These are phyloP conservation scores for Corythucha ciliata DNA, from an alignment of 2,888 invertebrate genomes.

Conservation along the genomic window DNA sequence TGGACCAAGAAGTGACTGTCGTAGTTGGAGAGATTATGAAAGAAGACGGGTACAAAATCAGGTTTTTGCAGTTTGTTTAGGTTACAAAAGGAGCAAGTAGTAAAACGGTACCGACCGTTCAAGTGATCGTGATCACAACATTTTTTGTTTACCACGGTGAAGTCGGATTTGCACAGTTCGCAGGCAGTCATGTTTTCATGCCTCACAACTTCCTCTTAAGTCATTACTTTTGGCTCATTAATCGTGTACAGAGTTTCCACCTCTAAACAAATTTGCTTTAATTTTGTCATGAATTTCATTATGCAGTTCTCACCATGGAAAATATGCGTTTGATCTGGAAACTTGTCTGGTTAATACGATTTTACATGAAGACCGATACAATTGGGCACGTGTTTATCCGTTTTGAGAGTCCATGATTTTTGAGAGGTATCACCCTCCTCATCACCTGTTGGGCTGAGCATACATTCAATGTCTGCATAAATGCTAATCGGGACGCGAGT, in stretches of 20 bases:
- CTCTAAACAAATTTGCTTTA: neutral
- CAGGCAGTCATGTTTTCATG: constrained; percentile 1
- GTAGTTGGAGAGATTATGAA: constrained; percentile 32
- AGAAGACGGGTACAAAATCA: constrained; percentile 37
- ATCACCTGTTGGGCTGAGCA: neutral
- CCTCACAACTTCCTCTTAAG: neutral
- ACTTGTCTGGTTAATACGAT: constrained; percentile 6
- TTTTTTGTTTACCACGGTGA: neutral
- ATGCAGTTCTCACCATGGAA: neutral
- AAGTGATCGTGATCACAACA: constrained; percentile 37
- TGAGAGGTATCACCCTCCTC: neutral
- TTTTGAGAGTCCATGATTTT: neutral
- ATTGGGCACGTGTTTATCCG: neutral
- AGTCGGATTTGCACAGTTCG: neutral
- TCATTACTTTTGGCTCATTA: neutral
- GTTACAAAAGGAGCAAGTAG: constrained; percentile 37
- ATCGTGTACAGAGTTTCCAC: neutral
- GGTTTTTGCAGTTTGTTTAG: constrained; percentile 36
- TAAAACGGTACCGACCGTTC: constrained; percentile 35
- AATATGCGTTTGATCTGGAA: constrained; percentile 1
- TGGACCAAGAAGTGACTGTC: constrained; percentile 16
- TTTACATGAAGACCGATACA: constrained; percentile 7
- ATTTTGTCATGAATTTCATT: neutral
- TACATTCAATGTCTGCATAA: constrained; percentile 6
- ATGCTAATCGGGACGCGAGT: neutral